A percentile compares a stretch with the other conserved stretches of the same genome.
phyloP scores from a whole-genome alignment of 2,888 invertebrate species.

The Piscicola geometra region DNA sequence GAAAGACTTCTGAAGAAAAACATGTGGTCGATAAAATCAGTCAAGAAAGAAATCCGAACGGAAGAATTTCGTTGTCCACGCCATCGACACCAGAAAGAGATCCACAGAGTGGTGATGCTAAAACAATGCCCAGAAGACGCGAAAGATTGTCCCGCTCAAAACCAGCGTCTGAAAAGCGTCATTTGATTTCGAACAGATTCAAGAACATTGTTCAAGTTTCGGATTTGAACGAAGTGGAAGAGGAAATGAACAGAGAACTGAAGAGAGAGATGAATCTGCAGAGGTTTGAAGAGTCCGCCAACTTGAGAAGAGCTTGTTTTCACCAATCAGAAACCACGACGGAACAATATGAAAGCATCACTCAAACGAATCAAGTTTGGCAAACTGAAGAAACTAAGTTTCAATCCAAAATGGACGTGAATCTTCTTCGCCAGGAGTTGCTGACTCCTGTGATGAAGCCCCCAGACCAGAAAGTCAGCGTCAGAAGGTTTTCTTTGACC shows the following conservation, averaged over 20 bases:
- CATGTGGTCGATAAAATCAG: no score
- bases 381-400: constrained; percentile 2
- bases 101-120: background rate
- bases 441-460: background rate
- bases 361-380: background rate
- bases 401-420: background rate
- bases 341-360: background rate
- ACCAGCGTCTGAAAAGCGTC: constrained; percentile 14
- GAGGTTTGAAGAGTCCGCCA: constrained; percentile 25
- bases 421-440: background rate
- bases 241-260: constrained; percentile 26
- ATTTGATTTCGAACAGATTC: constrained; percentile 13
- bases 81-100: background rate
- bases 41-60: background rate
- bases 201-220: constrained; percentile 21
- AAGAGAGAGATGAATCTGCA: constrained; percentile 21
- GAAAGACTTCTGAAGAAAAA: constrained; percentile 13
- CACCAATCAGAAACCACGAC: background rate
- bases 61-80: background rate
- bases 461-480: background rate
- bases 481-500: background rate
- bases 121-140: background rate
- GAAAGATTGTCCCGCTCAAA: background rate
- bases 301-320: constrained; percentile 6
- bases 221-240: constrained; percentile 19